Percentiles rank a stretch among this genome's conserved stretches.
Evolutionary conservation across 2,797 vertebrate genomes (phyloP).

Genomic region (Pipistrellus kuhlii): DNA sequence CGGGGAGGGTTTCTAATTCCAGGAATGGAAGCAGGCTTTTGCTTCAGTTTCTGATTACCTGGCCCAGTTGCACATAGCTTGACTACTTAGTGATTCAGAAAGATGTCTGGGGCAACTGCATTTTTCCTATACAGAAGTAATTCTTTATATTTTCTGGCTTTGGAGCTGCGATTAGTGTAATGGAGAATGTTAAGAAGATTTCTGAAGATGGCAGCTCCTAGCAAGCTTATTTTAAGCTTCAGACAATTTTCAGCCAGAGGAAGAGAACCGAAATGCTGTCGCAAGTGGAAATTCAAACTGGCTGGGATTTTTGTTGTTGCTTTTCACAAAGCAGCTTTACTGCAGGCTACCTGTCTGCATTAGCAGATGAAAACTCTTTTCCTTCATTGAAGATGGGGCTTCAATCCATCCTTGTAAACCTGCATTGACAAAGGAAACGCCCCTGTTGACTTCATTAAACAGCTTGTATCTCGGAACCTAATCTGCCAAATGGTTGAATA

Average conservation of each 20-base stretch:
- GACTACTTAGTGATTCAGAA: not conserved
- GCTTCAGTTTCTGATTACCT: not conserved
- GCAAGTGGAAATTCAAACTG: conserved; percentile 40
- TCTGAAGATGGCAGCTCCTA: conserved; percentile 60
- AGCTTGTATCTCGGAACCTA: not conserved
- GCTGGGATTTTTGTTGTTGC: conserved; percentile 22
- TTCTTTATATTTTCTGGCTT: conserved; percentile 19
- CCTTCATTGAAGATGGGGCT: not conserved
- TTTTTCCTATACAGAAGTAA: conserved; percentile 12
- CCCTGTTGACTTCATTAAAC: not conserved
- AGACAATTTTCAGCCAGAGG: conserved; percentile 43
- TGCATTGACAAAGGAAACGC: not conserved
- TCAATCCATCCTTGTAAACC: not conserved
- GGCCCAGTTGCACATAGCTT: not conserved
- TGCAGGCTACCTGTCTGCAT: not conserved
- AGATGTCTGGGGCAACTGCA: not conserved
- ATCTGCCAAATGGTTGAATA: not conserved
- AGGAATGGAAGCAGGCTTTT: conserved; percentile 25
- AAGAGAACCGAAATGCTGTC: conserved; percentile 43
- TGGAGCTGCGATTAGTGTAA: conserved; percentile 24
- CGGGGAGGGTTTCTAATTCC: not conserved
- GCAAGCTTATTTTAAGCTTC: conserved; percentile 65
- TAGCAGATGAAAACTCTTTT: not conserved
- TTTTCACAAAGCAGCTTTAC: conserved; percentile 56
- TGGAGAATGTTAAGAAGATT: conserved; percentile 63